These are phyloP conservation scores for Apogon hyalosoma DNA, from an alignment of 2,797 vertebrate genomes.

Conservation along the genomic window DNA sequence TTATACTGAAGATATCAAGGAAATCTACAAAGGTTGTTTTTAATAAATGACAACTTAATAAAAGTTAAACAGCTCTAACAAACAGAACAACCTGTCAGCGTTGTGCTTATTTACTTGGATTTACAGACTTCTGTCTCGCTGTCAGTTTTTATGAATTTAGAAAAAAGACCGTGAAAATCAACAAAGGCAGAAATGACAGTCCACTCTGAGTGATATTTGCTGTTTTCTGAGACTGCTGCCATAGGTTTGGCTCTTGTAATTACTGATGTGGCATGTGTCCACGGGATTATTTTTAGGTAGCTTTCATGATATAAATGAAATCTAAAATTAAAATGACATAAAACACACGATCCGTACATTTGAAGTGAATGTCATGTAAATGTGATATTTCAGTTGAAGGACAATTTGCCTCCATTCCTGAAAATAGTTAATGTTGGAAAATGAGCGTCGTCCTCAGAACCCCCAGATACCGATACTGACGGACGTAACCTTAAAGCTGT, in stretches of 20 bases:
- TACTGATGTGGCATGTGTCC: constrained; percentile 36
- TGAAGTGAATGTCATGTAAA: constrained; percentile 17
- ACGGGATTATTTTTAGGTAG: constrained; percentile 53
- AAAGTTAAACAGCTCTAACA: constrained; percentile 13
- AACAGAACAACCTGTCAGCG: constrained; percentile 35
- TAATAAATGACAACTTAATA: not conserved
- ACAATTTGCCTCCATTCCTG: constrained; percentile 10
- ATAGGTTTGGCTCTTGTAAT: constrained; percentile 38
- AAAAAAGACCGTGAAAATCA: constrained; percentile 43
- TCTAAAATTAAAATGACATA: constrained; percentile 29
- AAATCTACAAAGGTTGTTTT: constrained; percentile 22
- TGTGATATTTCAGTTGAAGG: constrained; percentile 11
- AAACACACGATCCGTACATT: constrained; percentile 14
- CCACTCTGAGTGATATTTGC: constrained; percentile 57
- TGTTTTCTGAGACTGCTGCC: constrained; percentile 46
- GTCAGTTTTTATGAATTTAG: constrained; percentile 62
- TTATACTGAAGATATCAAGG: constrained; percentile 28
- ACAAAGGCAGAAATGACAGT: constrained; percentile 56
- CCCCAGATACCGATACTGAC: constrained; percentile 35
- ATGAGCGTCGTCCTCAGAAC: constrained; percentile 51
- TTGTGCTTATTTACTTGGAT: constrained; percentile 57
- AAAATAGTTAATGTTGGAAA: constrained; percentile 51
- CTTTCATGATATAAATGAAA: constrained; percentile 25
- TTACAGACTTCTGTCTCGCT: constrained; percentile 62
- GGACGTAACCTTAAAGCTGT: constrained; percentile 55